Base-by-base conservation (phyloP, 1,140 invertebrate genomes). In the Zaprionus kolodkinae region DNA sequence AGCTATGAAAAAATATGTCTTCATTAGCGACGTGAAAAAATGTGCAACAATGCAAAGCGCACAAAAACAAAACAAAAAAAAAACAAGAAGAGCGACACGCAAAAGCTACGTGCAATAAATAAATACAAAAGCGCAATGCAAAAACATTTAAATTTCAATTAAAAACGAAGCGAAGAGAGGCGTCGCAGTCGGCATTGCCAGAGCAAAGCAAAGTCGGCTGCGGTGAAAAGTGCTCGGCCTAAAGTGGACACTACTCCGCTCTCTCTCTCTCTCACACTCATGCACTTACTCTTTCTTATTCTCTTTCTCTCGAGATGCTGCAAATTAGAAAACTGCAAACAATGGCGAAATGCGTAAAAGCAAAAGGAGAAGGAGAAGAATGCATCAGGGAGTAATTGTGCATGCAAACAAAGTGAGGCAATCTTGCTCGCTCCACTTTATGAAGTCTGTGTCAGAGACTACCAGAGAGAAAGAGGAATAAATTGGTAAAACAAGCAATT, bases 61-160 rank as follows among this genome's bases (percentile, higher is more conserved):
- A 64, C 63, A 50, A 76, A 61, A 76, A 81, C 65, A 10, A 35
- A 61, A 48, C 36, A 63, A 63, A 73, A 59, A 43, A 57, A 25
- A 30, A 6, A 43, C 35, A 33, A 54, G 9, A 10, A 10, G 36
- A 61, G 59, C 36, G 5, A 48, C 72, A 15, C 11, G 55, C 45
- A 67, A 61, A 52, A 75, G 60, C 66, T 69, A 76, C 69, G 61
- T 73, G 67, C 81, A 85, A 85, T 85, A 85, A 85, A 85, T 85
- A 85, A 85, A 86, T 74, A 85, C 81, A 79, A 86, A 76, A 74
- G 84, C 62, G 15, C 74, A 83, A 80, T 88, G 84, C 73, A 88
- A 88, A 88, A 88, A 81, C 85, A 88, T 88, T 88, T 88, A 88
- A 88, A 88, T 88, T 88, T 88, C 85, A 88, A 88, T 88, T 88